phyloP scores from a whole-genome alignment of 2,113 vertebrate genomes.

The Heliornis fulica region DNA sequence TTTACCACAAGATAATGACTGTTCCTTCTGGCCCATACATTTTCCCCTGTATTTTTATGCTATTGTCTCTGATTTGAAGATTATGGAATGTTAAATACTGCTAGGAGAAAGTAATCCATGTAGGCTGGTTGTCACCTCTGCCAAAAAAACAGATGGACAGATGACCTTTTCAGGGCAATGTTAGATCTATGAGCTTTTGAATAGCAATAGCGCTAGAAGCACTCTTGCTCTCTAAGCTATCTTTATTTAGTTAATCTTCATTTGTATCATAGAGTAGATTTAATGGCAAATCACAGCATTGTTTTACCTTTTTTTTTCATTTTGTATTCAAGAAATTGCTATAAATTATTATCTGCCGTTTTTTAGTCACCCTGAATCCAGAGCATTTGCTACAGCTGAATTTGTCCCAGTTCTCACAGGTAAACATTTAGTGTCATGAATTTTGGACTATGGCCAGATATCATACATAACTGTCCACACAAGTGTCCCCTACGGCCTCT shows the following conservation, averaged over 20 bases:
- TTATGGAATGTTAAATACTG: slow-evolving; percentile 38
- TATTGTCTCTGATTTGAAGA: slow-evolving; percentile 7
- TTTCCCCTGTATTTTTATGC: neutral
- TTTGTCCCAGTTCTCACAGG: neutral
- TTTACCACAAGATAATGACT: neutral
- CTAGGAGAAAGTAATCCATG: neutral
- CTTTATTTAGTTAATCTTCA: slow-evolving; percentile 3
- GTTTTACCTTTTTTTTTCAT: neutral
- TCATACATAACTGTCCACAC: neutral
- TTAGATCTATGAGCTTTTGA: slow-evolving; percentile 19
- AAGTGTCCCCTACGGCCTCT: neutral
- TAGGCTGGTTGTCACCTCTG: slow-evolving; percentile 46
- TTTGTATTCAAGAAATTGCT: neutral
- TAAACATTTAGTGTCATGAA: neutral
- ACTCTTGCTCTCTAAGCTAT: neutral
- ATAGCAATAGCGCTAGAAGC: neutral
- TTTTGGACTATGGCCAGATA: neutral
- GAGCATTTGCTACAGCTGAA: neutral
- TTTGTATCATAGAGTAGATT: neutral
- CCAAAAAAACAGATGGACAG: slow-evolving; percentile 45
- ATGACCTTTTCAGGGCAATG: slow-evolving; percentile 32
- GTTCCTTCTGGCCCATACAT: neutral
- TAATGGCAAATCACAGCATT: neutral
- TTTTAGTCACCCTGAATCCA: neutral
- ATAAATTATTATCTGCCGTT: neutral